Base-by-base conservation (phyloP, 2,888 invertebrate genomes). In the Aromia moschata region DNA sequence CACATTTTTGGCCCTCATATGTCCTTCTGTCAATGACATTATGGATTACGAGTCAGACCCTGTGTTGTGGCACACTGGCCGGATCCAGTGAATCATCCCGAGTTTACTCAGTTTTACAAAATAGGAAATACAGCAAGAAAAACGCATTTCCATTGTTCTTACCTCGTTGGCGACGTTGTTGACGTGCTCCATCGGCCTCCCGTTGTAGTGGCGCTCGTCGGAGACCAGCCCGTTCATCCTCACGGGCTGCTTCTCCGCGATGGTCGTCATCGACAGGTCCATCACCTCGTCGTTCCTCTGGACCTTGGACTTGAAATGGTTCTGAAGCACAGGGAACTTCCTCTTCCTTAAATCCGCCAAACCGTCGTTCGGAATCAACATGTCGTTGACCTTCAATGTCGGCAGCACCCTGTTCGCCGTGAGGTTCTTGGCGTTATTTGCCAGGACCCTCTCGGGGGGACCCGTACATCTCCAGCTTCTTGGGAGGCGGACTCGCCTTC, bases 281-380 rank as follows among this genome's bases (percentile, higher is more conserved):
- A 80, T 80, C 4, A 77, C 79, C 66, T 79, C 79, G 56, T 80
- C 79, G 20, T 68, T 70, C 58, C 71, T 73, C 14, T 69, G 73
- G 1, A 76, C 37, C 61, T 78, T 79, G 11, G 59, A 46, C 45
- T 66, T 64, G 40, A 59, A 67, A 36, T 53, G 56, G 18, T 52
- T 60, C 40, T 52, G 60, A 15, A 18, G 46, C 14, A 54, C 52
- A 4, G 62, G 49, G 15, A 58, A 53, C 49, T 68, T 69, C 11
- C 69, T 41, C 60, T 69, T 69, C 12, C 69, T 58, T 33, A 58
- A 10, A 30, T 66, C 66, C 2, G 38, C 14, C 16, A 59, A 15
- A 25, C 51, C 58, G 15, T 68, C 65, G 14, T 30, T 40, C n/a
- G 57, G 31, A 5, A 73, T 56, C n/a, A n/a, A n/a, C 12, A 68